Percentiles rank a stretch among this genome's conserved stretches.
phyloP scores from a whole-genome alignment of 2,113 vertebrate genomes.

The Thamnophis sirtalis region DNA sequence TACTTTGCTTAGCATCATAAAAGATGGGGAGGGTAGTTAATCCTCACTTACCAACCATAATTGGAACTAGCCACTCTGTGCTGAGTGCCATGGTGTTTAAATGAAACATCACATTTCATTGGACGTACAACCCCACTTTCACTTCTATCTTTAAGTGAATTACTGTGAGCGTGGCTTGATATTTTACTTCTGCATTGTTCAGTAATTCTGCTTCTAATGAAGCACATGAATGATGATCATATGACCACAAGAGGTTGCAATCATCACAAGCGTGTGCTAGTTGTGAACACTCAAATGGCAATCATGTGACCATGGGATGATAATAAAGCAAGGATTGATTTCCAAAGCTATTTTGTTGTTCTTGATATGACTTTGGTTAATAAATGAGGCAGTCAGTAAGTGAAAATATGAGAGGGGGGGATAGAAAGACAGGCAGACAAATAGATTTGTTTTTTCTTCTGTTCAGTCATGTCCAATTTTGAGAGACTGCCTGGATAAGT shows the following conservation, averaged over 20 bases:
- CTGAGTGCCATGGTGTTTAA: neutral
- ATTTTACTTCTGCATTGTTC: neutral
- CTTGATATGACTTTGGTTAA: neutral
- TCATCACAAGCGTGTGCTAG: neutral
- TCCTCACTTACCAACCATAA: neutral
- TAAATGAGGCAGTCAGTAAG: neutral
- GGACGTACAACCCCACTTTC: neutral
- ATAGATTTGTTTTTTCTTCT: neutral
- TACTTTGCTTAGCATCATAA: neutral
- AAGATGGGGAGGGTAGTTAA: neutral
- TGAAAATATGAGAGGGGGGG: neutral
- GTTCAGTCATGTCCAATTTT: neutral
- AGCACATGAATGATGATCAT: neutral
- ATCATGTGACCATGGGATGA: neutral
- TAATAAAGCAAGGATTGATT: neutral
- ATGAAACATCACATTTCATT: neutral
- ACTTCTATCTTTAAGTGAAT: neutral
- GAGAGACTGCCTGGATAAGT: neutral
- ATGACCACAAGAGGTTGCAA: neutral
- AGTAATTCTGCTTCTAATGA: neutral
- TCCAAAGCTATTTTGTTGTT: neutral
- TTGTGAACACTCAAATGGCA: neutral
- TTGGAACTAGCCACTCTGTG: neutral
- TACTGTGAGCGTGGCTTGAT: neutral
- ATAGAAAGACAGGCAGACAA: neutral